Conservation (phyloP, 2,888 invertebrate species). For the Hesperia comma region DNA sequence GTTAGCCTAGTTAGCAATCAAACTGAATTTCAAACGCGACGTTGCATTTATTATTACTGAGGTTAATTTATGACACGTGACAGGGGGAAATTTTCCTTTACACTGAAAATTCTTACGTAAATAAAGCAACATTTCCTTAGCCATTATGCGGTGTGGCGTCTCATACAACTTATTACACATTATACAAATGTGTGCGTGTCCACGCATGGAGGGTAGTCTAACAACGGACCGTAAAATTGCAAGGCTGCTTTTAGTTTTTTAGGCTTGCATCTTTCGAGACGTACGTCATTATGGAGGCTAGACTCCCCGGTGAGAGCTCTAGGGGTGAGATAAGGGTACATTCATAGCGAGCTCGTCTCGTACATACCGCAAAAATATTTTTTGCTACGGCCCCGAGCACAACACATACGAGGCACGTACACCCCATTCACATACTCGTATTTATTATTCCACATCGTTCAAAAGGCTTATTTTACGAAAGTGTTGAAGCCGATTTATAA, state of each 20-base stretch:
- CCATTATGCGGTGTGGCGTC: slow-evolving; percentile 36
- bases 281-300: slow-evolving; percentile 74
- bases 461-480: slow-evolving; percentile 47
- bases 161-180: slow-evolving; percentile 33
- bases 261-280: slow-evolving; percentile 73
- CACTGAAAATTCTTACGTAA: slow-evolving; percentile 30
- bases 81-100: slow-evolving; percentile 22
- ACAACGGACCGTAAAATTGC: slow-evolving; percentile 67
- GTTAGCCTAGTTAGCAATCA: slow-evolving; percentile 20
- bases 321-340: slow-evolving; percentile 48
- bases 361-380: slow-evolving; percentile 44
- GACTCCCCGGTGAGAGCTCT: slow-evolving; percentile 58
- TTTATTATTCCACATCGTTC: slow-evolving; percentile 47
- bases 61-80: slow-evolving; percentile 12
- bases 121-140: slow-evolving; percentile 29
- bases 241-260: slow-evolving; percentile 54
- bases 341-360: slow-evolving; percentile 44
- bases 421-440: slow-evolving; percentile 44
- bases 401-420: slow-evolving; percentile 49
- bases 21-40: slow-evolving; percentile 30
- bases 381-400: slow-evolving; percentile 43
- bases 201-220: slow-evolving; percentile 55
- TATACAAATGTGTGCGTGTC: slow-evolving; percentile 39
- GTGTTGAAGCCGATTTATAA: slow-evolving; percentile 49
- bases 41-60: slow-evolving; percentile 28